A percentile compares a stretch with the other conserved stretches of the same genome.
These are phyloP conservation scores for Micropoecilia bifurca DNA, from an alignment of 2,797 vertebrate genomes.

Conservation along the genomic window DNA sequence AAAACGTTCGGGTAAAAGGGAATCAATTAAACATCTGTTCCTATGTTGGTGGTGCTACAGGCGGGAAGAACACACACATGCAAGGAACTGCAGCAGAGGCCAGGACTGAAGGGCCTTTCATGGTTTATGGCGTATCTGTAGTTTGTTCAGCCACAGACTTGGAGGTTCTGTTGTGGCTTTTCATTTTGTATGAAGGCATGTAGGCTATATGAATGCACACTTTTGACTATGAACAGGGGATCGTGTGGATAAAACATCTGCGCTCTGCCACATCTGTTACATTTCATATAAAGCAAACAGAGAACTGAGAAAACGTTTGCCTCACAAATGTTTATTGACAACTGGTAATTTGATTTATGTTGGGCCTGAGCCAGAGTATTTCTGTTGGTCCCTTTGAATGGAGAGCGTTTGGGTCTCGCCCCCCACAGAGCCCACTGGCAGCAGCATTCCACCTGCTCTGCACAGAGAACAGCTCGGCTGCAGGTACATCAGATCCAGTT, in stretches of 20 bases:
- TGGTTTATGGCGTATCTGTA: conserved; percentile 58
- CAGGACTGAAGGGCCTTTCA: conserved; percentile 63
- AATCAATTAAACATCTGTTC: conserved; percentile 74
- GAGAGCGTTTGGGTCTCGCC: background rate
- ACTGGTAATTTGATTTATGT: conserved; percentile 47
- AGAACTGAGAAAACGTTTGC: conserved; percentile 39
- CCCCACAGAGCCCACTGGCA: conserved; percentile 5
- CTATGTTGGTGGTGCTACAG: conserved; percentile 39
- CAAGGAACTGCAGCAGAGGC: conserved; percentile 30
- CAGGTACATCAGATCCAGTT: conserved; percentile 1
- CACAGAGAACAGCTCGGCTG: conserved; percentile 7
- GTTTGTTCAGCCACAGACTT: conserved; percentile 65
- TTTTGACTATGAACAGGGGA: conserved; percentile 36
- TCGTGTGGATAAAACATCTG: conserved; percentile 60
- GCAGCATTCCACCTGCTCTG: conserved; percentile 22
- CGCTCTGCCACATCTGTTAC: conserved; percentile 54
- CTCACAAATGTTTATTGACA: conserved; percentile 53
- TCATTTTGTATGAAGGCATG: conserved; percentile 51
- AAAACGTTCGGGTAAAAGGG: conserved; percentile 44
- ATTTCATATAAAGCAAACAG: conserved; percentile 36
- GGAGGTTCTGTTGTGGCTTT: conserved; percentile 68
- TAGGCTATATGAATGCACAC: conserved; percentile 39
- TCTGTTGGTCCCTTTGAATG: conserved; percentile 17
- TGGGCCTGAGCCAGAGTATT: conserved; percentile 44
- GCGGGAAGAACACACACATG: conserved; percentile 51